Conservation (phyloP, 2,797 vertebrate genomes). For the Sebastes wilsoni region DNA sequence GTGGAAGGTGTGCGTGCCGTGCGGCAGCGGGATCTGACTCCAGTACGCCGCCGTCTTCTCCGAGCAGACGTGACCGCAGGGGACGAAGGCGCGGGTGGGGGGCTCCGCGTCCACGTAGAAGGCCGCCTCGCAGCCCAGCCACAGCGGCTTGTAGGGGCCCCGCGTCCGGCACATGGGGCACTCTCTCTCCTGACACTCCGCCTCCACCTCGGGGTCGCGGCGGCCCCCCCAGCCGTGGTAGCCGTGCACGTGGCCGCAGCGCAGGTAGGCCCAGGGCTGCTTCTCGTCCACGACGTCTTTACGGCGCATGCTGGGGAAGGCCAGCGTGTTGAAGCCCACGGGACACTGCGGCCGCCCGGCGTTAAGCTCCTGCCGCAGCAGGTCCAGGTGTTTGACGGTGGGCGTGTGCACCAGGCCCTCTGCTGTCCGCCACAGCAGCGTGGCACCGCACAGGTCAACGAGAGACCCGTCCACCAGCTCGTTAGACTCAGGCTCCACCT, state of each 20-base stretch:
- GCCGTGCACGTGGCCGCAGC: conserved; percentile 94
- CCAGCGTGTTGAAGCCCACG: conserved; percentile 93
- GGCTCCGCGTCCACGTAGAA: conserved; percentile 94
- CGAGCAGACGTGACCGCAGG: conserved; percentile 95
- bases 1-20: conserved; percentile 91
- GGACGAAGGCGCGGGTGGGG: conserved; percentile 91
- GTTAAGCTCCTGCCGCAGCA: conserved; percentile 91
- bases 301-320: conserved; percentile 92
- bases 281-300: conserved; percentile 89
- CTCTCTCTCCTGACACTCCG: conserved; percentile 88
- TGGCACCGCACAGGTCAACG: conserved; percentile 94
- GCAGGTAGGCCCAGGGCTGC: conserved; percentile 94
- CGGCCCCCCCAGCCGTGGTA: conserved; percentile 92
- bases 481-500: conserved; percentile 92
- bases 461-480: conserved; percentile 92
- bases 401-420: conserved; percentile 90
- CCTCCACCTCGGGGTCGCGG: conserved; percentile 81
- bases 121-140: conserved; percentile 92
- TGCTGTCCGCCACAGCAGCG: conserved; percentile 92
- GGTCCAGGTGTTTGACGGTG: conserved; percentile 91
- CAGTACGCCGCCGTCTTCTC: conserved; percentile 92
- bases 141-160: conserved; percentile 93
- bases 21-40: conserved; percentile 92
- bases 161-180: conserved; percentile 94
- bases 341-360: conserved; percentile 94